These are phyloP conservation scores for Clarias magur DNA, from an alignment of 2,113 vertebrate genomes.

Conservation along the genomic window DNA sequence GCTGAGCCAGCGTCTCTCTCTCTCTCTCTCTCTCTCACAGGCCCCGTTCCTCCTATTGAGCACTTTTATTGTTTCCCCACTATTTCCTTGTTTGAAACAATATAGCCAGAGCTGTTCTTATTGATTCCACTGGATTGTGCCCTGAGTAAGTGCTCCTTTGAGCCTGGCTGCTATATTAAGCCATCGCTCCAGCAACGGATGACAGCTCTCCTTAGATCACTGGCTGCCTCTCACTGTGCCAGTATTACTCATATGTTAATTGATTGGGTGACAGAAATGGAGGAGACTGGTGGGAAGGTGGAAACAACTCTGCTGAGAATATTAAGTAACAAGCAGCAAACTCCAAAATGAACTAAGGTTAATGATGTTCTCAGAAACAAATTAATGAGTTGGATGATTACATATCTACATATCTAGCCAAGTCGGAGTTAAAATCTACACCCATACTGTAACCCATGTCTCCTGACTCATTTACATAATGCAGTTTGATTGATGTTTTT, in stretches of 20 bases:
- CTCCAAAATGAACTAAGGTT: slow-evolving; percentile 37
- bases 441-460: not conserved
- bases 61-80: slow-evolving; percentile 62
- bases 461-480: not conserved
- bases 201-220: slow-evolving; percentile 82
- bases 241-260: slow-evolving; percentile 84
- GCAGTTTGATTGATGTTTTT: too few species aligned
- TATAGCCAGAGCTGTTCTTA: slow-evolving; percentile 75
- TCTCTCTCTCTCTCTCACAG: slow-evolving; percentile 39
- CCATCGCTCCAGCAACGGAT: slow-evolving; percentile 84
- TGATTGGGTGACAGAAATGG: slow-evolving; percentile 79
- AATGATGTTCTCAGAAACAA: slow-evolving; percentile 33
- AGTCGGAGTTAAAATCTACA: slow-evolving; percentile 38
- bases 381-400: slow-evolving; percentile 36
- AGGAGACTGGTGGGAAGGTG: slow-evolving; percentile 54
- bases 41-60: slow-evolving; percentile 44
- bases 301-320: slow-evolving; percentile 48
- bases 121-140: slow-evolving; percentile 80
- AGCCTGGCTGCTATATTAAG: slow-evolving; percentile 84
- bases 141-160: slow-evolving; percentile 77
- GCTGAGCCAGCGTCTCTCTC: slow-evolving; percentile 61
- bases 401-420: slow-evolving; percentile 30
- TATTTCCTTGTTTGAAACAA: slow-evolving; percentile 74
- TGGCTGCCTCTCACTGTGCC: slow-evolving; percentile 79
- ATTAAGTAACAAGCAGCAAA: slow-evolving; percentile 36